Base-by-base conservation (phyloP, 2,888 invertebrate species). In the Drosophila pseudotakahashii region DNA sequence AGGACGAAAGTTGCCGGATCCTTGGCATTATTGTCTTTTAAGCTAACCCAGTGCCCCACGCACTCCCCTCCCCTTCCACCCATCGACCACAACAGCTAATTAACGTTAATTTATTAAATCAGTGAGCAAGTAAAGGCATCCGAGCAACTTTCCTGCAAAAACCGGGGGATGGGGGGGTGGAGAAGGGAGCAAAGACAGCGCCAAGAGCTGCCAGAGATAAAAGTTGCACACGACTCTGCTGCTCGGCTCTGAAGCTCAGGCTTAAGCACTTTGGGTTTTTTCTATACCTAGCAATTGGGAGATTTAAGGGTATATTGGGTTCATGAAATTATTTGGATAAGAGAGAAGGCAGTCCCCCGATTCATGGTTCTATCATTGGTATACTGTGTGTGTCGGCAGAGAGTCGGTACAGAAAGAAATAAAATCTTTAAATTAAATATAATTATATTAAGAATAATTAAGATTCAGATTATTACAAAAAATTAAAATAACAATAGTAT, bases 91-190 rank as follows among this genome's bases (percentile, higher is more conserved):
- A 89, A 79, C 89, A 85, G 84, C 90, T 90, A 90, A 90, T 90
- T 90, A 90, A 90, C 89, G 90, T 88, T 90, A 90, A 90, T 90
- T 90, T 90, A 90, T 90, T 90, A 90, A 90, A 90, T 90, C 90
- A 90, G 89, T 83, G 82, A 87, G 82, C 77, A 88, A 89, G 89
- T 79, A 89, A 89, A 82, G 87, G 78, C 75, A 89, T 78, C 76
- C 76, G 66, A 57, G 73, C 60, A 73, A 63, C 37, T 68, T 48
- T 68, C 26, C 41, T n/a, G 42, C 41, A n/a, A 44, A n/a, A 34
- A 34, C 34, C 10, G 5, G 5, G 34, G 34, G 34, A 7, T 16
- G 16, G 3, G 34, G 36, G 58, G n/a, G 3, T 32, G 54, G 39
- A 10, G 19, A 19, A 19, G 19, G 19, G 19, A 19, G 50, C 48